Conservation (phyloP, 2,797 vertebrate species). For the Pteronotus mesoamericanus region DNA sequence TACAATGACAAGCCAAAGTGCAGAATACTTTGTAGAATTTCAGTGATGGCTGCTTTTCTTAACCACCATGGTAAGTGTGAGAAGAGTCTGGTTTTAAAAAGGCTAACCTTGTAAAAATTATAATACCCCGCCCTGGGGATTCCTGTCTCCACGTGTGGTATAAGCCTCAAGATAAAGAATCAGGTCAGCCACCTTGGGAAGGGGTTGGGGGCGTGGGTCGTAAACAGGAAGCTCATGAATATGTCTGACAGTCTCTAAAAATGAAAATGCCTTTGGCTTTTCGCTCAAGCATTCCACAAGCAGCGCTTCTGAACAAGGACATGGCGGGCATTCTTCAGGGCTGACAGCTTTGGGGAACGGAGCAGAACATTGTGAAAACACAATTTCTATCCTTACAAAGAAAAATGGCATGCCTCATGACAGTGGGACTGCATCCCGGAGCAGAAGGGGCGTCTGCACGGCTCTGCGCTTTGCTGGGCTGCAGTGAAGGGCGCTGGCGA, state of each 20-base stretch:
- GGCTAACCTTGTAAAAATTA: not conserved
- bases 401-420: not conserved
- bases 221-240: not conserved
- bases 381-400: constrained; percentile 15
- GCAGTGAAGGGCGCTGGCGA: constrained; percentile 63
- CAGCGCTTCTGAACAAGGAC: not conserved
- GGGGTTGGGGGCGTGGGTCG: too few relatives aligned
- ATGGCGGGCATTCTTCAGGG: not conserved
- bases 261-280: constrained; percentile 2
- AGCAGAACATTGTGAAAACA: not conserved
- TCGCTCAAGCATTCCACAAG: not conserved
- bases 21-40: not conserved
- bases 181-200: not conserved
- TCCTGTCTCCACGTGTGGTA: not conserved
- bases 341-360: not conserved
- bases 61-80: not conserved
- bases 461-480: constrained; percentile 29
- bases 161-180: not conserved
- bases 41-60: not conserved
- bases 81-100: not conserved
- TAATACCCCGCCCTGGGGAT: not conserved
- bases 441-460: not conserved
- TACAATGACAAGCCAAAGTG: not conserved
- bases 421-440: not conserved
- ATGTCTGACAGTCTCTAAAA: constrained; percentile 1